Conservation (phyloP, 2,797 vertebrate species). For the Microctenopoma stevenorrisi region DNA sequence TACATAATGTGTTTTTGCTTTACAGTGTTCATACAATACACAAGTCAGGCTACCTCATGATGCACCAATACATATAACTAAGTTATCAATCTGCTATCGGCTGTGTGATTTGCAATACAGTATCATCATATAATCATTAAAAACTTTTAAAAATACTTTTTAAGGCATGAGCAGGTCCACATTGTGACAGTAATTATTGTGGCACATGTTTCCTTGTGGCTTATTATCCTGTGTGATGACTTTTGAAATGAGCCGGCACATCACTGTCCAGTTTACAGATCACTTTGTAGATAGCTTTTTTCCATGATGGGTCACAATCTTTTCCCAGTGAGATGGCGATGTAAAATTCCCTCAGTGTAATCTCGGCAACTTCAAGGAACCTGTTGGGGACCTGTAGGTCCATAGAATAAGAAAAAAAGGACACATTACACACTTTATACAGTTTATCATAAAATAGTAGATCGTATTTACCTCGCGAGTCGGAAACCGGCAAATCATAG, state of each 20-base stretch:
- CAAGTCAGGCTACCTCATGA: not conserved
- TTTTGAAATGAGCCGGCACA: conserved; percentile 88
- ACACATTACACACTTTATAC: not conserved
- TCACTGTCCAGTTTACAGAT: conserved; percentile 94
- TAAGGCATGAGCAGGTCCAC: conserved; percentile 46
- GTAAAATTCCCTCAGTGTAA: conserved; percentile 92
- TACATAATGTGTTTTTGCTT: conserved; percentile 44
- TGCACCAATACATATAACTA: not conserved
- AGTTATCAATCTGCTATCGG: not conserved
- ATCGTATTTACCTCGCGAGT: no score
- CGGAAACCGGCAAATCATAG: no score
- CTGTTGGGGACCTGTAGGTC: conserved; percentile 87
- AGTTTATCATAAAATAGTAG: no score
- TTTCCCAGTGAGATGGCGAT: conserved; percentile 85
- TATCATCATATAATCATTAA: not conserved
- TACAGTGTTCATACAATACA: conserved; percentile 38
- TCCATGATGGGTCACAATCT: conserved; percentile 92
- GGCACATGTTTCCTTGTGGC: conserved; percentile 26
- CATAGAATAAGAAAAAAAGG: conserved; percentile 20
- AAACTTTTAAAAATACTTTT: not conserved
- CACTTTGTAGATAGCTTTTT: conserved; percentile 96
- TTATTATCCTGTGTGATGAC: conserved; percentile 67
- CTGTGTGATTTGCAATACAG: not conserved
- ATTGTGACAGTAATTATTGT: conserved; percentile 41
- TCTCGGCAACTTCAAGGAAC: conserved; percentile 90